Percentiles rank a stretch among this genome's conserved stretches.
Conservation (phyloP, 2,113 vertebrate genomes). For the Laticauda colubrina region DNA sequence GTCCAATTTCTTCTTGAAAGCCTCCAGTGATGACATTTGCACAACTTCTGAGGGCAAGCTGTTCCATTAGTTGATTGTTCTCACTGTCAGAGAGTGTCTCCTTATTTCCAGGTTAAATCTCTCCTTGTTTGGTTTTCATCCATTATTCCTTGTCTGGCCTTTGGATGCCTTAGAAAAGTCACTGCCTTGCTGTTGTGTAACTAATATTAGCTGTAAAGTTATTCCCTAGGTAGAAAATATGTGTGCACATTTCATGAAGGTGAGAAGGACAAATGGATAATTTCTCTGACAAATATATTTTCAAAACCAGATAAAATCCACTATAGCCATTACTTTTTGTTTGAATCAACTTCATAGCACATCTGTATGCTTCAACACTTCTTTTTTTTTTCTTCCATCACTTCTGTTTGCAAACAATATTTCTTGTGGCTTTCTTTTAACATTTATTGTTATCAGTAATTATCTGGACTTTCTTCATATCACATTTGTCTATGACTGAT, state of each 20-base stretch:
- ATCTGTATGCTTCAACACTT: background rate
- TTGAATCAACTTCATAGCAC: background rate
- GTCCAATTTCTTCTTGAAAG: too few species aligned
- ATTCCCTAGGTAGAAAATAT: background rate
- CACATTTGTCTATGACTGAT: background rate
- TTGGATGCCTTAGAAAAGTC: background rate
- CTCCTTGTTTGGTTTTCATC: too few species aligned
- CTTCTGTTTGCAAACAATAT: background rate
- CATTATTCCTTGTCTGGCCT: too few species aligned
- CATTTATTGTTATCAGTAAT: background rate
- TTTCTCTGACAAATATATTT: background rate
- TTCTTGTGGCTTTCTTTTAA: background rate
- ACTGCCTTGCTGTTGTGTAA: background rate
- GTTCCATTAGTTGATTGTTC: too few species aligned
- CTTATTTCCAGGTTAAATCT: too few species aligned
- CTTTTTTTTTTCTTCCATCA: background rate
- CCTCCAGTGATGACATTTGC: too few species aligned
- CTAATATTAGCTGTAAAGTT: background rate
- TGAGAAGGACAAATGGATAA: background rate
- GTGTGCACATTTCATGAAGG: background rate
- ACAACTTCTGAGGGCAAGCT: too few species aligned
- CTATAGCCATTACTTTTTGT: background rate
- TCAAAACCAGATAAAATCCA: background rate
- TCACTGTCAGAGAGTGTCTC: too few species aligned
- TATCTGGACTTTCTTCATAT: background rate